phyloP scores from a whole-genome alignment of 2,797 vertebrate species.

The Catharus ustulatus region DNA sequence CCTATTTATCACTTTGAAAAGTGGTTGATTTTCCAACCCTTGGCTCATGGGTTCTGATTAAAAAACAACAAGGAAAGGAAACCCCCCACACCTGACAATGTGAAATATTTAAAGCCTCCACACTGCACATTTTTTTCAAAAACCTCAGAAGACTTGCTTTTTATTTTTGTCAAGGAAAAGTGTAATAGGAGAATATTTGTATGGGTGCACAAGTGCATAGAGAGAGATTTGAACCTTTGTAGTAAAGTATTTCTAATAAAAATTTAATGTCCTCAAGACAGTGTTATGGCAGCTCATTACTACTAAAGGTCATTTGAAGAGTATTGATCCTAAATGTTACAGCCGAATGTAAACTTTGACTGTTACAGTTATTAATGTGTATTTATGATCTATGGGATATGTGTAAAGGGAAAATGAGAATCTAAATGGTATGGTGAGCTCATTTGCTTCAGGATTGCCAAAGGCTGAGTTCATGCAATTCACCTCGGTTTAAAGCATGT shows the following conservation, averaged over 20 bases:
- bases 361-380: conserved; percentile 68
- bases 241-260: conserved; percentile 73
- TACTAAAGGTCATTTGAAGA: conserved; percentile 72
- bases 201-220: conserved; percentile 9
- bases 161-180: neutral
- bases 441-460: conserved; percentile 48
- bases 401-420: conserved; percentile 60
- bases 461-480: conserved; percentile 5
- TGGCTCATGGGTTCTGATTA: conserved; percentile 26
- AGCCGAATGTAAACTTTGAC: conserved; percentile 64
- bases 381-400: conserved; percentile 64
- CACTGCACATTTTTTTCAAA: neutral
- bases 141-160: neutral
- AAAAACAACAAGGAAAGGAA: neutral
- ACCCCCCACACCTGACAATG: neutral
- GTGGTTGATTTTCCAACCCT: neutral
- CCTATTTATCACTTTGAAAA: conserved; percentile 51
- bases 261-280: conserved; percentile 67
- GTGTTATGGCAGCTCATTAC: conserved; percentile 70
- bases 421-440: conserved; percentile 34
- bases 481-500: neutral
- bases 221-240: conserved; percentile 53
- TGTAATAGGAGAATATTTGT: conserved; percentile 29
- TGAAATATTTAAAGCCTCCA: conserved; percentile 3
- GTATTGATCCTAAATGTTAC: conserved; percentile 72